phyloP scores from a whole-genome alignment of 2,888 invertebrate genomes.

The Caradrina kadenii region DNA sequence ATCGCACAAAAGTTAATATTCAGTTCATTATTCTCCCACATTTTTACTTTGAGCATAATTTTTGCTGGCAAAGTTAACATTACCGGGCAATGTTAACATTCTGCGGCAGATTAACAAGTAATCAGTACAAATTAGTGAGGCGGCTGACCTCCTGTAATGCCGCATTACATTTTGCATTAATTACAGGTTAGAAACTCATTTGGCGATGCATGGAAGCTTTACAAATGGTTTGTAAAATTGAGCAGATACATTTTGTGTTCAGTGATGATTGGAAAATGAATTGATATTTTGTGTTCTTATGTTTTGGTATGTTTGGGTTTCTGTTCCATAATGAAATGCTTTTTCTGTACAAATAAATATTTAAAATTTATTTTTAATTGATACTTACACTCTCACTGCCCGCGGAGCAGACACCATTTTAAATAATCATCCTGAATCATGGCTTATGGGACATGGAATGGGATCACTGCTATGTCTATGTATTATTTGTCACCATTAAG shows the following conservation, averaged over 20 bases:
- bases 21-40: slow-evolving; percentile 44
- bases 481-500: too few species aligned
- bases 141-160: slow-evolving; percentile 65
- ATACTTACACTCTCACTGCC: too few species aligned
- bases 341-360: too few species aligned
- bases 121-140: slow-evolving; percentile 68
- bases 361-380: too few species aligned
- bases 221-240: slow-evolving; percentile 52
- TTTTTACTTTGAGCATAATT: slow-evolving; percentile 54
- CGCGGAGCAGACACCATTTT: too few species aligned
- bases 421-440: too few species aligned
- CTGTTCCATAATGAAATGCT: too few species aligned
- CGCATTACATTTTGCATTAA: slow-evolving; percentile 67
- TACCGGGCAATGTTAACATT: slow-evolving; percentile 56
- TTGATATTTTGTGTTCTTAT: not conserved
- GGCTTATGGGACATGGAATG: too few species aligned
- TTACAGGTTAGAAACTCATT: slow-evolving; percentile 65
- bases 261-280: slow-evolving; percentile 22
- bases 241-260: slow-evolving; percentile 21
- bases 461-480: too few species aligned
- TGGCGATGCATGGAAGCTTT: slow-evolving; percentile 48
- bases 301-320: too few species aligned
- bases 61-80: slow-evolving; percentile 54
- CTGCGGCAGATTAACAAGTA: slow-evolving; percentile 64
- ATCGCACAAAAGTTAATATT: slow-evolving; percentile 45